Conservation (phyloP, 2,113 vertebrate species). For the zebrafish (Danio rerio) region GRCz12tu NC_133190.1:28013501-28014000, state of each 20-base stretch:
- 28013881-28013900: neutral
- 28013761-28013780: neutral
- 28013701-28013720: slow-evolving; percentile 25
- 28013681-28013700: neutral
- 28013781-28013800: neutral
- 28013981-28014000: no score
- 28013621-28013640: neutral
- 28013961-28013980: no score
- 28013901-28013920: neutral
- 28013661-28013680: neutral
- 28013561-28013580: slow-evolving; percentile 97
- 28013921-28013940: no score
- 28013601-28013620: slow-evolving; percentile 23
- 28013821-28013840: neutral
- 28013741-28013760: slow-evolving; percentile 1
- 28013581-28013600: slow-evolving; percentile 94
- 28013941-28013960: no score
- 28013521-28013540: slow-evolving; percentile 85
- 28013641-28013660: slow-evolving; percentile 13
- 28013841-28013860: neutral
- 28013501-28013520: slow-evolving; percentile 77
- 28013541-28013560: slow-evolving; percentile 95
- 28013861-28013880: slow-evolving; percentile 3
- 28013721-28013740: slow-evolving; percentile 41
- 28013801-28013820: neutral